Base-by-base conservation (phyloP, 2,113 vertebrate species). In the Protobothrops flavoviridis region DNA sequence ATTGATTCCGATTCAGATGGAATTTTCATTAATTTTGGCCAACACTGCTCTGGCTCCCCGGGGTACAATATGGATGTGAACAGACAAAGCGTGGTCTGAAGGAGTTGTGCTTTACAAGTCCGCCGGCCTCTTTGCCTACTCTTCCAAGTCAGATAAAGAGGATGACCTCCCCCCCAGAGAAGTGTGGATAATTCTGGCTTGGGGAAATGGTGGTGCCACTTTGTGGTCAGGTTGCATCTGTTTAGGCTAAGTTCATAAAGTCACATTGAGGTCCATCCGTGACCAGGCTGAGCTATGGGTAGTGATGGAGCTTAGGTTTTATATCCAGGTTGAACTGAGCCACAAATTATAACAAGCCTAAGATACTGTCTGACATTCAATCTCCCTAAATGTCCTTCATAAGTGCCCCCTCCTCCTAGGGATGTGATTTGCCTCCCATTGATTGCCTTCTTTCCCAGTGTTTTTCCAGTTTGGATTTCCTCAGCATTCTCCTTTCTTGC, bases 1-100 rank as follows among this genome's bases (percentile, higher is more conserved):
- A 95, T 98, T 0, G 99, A 99, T 96, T 99, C 98, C 0, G 99
- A 99, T 92, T 97, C 97, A 0, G 98, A 99, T 85, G 99, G 99
- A 6, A 99, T 99, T 96, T 99, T 99, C 97, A 98, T 99, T 91
- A 98, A 99, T 97, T 99, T 99, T 94, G 96, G 98, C 26, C 96
- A 95, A 6, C 97, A 97, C 20, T 92, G 96, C 91, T 97, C 98
- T 0, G 97, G 94, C 48, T 93, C 96, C 0, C 96, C 98, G 0
- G 95, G 92, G 0, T 97, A 98, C 88, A 98, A 97, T 45, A 96
- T 96, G 85, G 95, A 98, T 0, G 97, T 98, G 55, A 97, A 95
- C 91, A 97, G 98, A 93, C 98, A 99, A 95, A 99, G 98, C 57
- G 93, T 98, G 11, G 95, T 98, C 95, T 98, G 97, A 98, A 91